Conservation (phyloP, 2,113 vertebrate genomes). For the Amphiprion percula region DNA sequence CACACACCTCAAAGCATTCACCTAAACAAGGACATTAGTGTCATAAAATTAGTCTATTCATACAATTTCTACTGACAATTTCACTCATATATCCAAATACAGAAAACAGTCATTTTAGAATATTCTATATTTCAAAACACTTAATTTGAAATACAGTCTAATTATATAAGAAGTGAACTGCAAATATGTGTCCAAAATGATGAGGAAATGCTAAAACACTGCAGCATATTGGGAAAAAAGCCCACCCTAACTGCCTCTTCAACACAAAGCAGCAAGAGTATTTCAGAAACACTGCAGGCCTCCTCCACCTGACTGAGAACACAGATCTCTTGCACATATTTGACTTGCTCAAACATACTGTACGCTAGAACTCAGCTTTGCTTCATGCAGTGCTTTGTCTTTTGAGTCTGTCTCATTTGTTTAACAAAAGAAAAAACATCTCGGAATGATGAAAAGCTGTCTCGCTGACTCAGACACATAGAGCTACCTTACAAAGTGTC, state of each 20-base stretch:
- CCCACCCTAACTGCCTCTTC: background rate
- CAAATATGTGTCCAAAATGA: constrained; percentile 16
- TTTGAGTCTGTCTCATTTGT: constrained; percentile 19
- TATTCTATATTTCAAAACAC: background rate
- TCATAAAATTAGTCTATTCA: background rate
- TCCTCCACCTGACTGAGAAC: constrained; percentile 49
- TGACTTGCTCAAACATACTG: constrained; percentile 47
- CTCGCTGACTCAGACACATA: background rate
- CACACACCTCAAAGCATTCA: constrained; percentile 89
- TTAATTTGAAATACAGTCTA: background rate
- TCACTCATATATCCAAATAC: background rate
- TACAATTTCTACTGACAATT: background rate
- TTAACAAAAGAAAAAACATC: constrained; percentile 1
- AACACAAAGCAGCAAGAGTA: constrained; percentile 13
- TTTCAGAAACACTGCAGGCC: constrained; percentile 34
- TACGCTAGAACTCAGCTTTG: constrained; percentile 18
- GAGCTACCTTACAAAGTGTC: background rate
- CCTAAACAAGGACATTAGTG: constrained; percentile 79
- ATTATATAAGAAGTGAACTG: background rate
- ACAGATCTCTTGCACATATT: constrained; percentile 24
- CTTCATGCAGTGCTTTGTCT: constrained; percentile 10
- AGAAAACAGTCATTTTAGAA: background rate
- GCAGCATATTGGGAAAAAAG: background rate
- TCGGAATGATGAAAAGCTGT: constrained; percentile 1
- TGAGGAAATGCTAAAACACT: constrained; percentile 18